Conservation (phyloP, 37 sponge, comb jelly and placozoan genomes). For the Amphimedon queenslandica region DNA sequence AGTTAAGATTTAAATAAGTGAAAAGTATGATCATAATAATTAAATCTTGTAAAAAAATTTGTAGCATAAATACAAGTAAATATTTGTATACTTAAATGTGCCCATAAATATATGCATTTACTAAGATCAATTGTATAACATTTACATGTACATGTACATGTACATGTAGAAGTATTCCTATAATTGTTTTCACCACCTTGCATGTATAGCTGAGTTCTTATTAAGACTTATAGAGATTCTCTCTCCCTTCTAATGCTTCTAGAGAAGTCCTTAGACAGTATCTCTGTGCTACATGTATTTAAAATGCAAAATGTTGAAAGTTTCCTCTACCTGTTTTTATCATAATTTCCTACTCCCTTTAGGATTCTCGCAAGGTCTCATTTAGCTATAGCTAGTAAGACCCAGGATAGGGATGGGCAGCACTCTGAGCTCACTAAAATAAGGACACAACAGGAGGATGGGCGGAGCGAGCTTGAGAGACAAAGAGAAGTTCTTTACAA, state of each 20-base stretch:
- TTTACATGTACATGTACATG: background rate
- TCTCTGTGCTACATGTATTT: background rate
- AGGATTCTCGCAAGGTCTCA: background rate
- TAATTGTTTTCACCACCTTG: background rate
- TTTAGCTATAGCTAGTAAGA: constrained; percentile 19
- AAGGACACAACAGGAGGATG: constrained; percentile 40
- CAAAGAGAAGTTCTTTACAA: constrained; percentile 70
- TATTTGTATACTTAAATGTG: no score
- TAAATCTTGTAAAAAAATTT: no score
- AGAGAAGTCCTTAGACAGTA: no score
- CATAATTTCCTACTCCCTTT: background rate
- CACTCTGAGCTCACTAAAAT: constrained; percentile 67
- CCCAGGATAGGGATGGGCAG: constrained; percentile 76
- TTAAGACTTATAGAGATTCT: no score
- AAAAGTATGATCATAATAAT: no score
- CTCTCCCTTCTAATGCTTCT: no score
- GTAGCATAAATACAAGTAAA: no score
- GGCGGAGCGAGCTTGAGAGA: constrained; percentile 37
- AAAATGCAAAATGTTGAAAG: background rate
- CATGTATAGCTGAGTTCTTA: background rate
- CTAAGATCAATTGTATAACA: no score
- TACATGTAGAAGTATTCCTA: background rate
- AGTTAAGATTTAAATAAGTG: constrained; percentile 1
- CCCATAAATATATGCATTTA: no score
- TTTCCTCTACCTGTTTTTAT: background rate